Base-by-base conservation (phyloP, 2,888 invertebrate species). In the Parnassius glacialis region DNA sequence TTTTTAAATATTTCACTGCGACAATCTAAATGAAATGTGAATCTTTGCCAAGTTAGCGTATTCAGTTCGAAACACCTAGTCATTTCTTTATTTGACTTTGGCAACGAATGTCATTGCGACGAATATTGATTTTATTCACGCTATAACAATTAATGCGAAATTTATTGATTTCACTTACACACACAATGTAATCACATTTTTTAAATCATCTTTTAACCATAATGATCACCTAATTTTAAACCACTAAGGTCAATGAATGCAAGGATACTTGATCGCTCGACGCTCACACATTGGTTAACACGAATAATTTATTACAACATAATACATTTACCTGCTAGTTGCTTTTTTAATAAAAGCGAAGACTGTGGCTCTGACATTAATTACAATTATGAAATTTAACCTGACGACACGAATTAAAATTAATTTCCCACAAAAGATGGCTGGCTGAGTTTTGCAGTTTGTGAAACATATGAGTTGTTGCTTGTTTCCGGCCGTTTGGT, bases 291-390 rank as follows among this genome's bases (percentile, higher is more conserved):
- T 68, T 68, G 74, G 74, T 79, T 78, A 71, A 71, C 70, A 76
- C 68, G 74, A 78, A 78, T 73, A 60, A 71, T 74, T 76, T 70
- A 64, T 71, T 44, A 65, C 11, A 53, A 61, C 51, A 65, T 67
- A 72, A 66, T 61, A 64, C 66, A 92, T 93, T 93, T 94, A 97
- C 97, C 97, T 95, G 97, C 97, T 93, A 97, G 94, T 94, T 97
- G 97, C 95, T 97, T 97, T 93, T 96, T 95, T 93, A 97, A 94
- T 93, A 97, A 94, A 93, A 97, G 95, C 92, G 97, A 96, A 92
- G 97, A 97, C 95, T 97, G 97, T 94, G 95, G 95, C 94, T 97
- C 97, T 94, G 97, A 96, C 97, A 97, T 97, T 95, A 95, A 95
- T 95, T 94, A 94, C 94, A 94, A 94, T 93, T 94, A 93, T 92